phyloP scores from a whole-genome alignment of 2,113 vertebrate species.

The Xiphias gladius region DNA sequence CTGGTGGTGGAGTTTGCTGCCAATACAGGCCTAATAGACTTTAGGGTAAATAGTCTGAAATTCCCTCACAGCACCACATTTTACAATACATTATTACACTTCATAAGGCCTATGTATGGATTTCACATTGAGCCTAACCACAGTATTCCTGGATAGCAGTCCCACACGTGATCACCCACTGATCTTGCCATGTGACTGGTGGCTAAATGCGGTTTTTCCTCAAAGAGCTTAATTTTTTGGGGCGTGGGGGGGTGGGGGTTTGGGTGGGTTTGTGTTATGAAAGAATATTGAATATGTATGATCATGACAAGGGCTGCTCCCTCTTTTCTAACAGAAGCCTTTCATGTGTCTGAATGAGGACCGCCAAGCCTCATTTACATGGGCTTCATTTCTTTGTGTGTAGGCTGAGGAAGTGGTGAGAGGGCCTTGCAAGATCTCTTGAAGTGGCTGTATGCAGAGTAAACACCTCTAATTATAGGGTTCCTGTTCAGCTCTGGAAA shows the following conservation, averaged over 20 bases:
- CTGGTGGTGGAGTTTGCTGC: neutral
- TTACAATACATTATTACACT: conserved; percentile 37
- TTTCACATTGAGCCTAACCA: conserved; percentile 33
- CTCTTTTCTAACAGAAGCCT: conserved; percentile 66
- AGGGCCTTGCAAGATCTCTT: conserved; percentile 50
- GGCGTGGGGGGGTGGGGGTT: neutral
- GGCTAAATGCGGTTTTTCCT: conserved; percentile 49
- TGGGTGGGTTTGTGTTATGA: conserved; percentile 39
- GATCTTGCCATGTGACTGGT: conserved; percentile 41
- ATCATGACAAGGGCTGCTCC: conserved; percentile 59
- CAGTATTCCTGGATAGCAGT: conserved; percentile 57
- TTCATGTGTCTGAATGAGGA: conserved; percentile 77
- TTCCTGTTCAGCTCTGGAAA: conserved; percentile 52
- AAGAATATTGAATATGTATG: conserved; percentile 77
- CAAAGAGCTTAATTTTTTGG: conserved; percentile 33
- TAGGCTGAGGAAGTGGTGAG: conserved; percentile 64
- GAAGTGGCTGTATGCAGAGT: conserved; percentile 63
- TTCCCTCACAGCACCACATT: neutral
- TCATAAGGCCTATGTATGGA: conserved; percentile 25
- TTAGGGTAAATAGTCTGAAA: conserved; percentile 26
- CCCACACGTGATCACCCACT: conserved; percentile 48
- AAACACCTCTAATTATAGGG: conserved; percentile 69
- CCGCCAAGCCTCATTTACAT: conserved; percentile 78
- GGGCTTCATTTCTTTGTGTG: conserved; percentile 71
- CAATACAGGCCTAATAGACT: neutral